Base-by-base conservation (phyloP, 2,888 invertebrate species). In the Caenorhabditis sp. region DNA sequence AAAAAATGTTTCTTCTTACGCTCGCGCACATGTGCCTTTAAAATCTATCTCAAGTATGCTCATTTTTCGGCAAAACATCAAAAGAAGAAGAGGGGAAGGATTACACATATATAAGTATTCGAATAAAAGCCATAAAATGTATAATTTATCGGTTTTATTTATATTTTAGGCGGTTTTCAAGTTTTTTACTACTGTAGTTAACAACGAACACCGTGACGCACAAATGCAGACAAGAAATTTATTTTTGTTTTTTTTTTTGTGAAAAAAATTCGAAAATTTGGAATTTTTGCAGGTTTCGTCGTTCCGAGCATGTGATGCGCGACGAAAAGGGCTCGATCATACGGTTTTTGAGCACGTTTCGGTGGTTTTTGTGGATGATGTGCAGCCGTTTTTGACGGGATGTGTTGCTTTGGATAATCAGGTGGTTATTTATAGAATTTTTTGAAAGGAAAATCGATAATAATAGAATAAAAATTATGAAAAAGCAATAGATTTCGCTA, bases 331-430 rank as follows among this genome's bases (percentile, higher is more conserved):
- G 3, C 70, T 77, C 17, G 80, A 82, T 61, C 63, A 72, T 26
- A 81, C 83, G 1, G 66, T 83, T 10, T 77, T 73, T 62, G 80
- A 76, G 23, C 81, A 83, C 58, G 70, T 83, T n/a, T 73, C 81
- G 38, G 83, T 83, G n/a, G 78, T 83, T 14, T 83, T 83, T 64
- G 75, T 80, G n/a, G 83, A 83, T 63, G 81, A 81, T 36, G 78
- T 83, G 17, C 77, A 83, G 57, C 78, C 81, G 12, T 81, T 83
- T 63, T 52, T 83, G 21, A 72, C 83, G 1, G 83, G 83, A 36
- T 83, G 83, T 63, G 81, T 83, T 21, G 77, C 83, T 0, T 66
- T 83, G 31, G 83, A 83, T 59, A 83, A 83, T 65, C 83, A 83
- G 69, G 43, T 36, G 36, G 36, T 10, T 31, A 31, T 4, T 31